A percentile compares a stretch with the other conserved stretches of the same genome.
These are phyloP conservation scores for Clarias fuscus DNA, from an alignment of 2,797 vertebrate species.

Conservation along the genomic window DNA sequence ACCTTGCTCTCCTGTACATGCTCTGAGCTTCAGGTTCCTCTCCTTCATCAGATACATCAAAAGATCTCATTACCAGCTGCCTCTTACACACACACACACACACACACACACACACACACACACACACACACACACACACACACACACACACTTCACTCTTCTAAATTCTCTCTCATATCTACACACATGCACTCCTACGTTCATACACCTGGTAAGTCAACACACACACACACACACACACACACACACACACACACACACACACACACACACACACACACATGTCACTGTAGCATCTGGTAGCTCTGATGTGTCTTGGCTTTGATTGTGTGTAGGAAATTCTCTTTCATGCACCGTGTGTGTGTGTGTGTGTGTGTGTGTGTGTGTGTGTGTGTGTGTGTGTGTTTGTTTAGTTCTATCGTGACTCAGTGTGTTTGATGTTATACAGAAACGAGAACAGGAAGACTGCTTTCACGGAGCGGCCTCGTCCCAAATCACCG, in stretches of 20 bases:
- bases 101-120: conserved; percentile 4
- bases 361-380: conserved; percentile 6
- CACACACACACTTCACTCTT: neutral
- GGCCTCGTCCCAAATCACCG: conserved; percentile 2
- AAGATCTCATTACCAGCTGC: conserved; percentile 77
- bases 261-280: conserved; percentile 23
- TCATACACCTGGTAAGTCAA: neutral
- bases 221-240: conserved; percentile 18
- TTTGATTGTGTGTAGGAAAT: conserved; percentile 9
- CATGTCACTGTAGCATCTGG: conserved; percentile 21
- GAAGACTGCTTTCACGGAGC: neutral
- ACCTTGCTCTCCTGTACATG: conserved; percentile 65
- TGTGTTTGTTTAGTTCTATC: neutral
- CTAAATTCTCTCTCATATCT: conserved; percentile 3
- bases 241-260: conserved; percentile 21
- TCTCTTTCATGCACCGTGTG: conserved; percentile 11
- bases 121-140: neutral
- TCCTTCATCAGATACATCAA: conserved; percentile 79
- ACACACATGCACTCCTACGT: neutral
- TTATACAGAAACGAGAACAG: conserved; percentile 19
- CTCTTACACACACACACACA: conserved; percentile 28
- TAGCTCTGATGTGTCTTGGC: conserved; percentile 20
- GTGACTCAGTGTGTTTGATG: conserved; percentile 1
- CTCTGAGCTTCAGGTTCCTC: conserved; percentile 60
- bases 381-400: conserved; percentile 26